These are phyloP conservation scores for Rhyzopertha dominica DNA, from an alignment of 1,140 invertebrate species.

Conservation along the genomic window DNA sequence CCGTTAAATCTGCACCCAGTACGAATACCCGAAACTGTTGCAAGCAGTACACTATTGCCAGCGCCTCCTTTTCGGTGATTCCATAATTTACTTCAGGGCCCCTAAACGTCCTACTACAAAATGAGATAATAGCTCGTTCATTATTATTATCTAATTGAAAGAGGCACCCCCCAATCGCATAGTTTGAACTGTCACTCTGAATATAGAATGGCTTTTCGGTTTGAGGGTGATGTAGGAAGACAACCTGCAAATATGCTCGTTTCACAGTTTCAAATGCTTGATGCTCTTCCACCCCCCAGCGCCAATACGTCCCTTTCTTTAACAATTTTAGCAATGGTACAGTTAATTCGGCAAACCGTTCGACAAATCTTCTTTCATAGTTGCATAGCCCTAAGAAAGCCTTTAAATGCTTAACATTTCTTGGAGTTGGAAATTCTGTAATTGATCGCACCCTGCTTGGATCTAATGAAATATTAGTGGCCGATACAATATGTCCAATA, in stretches of 20 bases:
- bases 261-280: conserved; percentile 2
- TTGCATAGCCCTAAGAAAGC: conserved; percentile 3
- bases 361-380: conserved; percentile 3
- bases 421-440: neutral
- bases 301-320: conserved; percentile 4
- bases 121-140: neutral
- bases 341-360: conserved; percentile 1
- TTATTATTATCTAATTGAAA: conserved; percentile 1
- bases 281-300: neutral
- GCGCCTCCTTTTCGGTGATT: conserved; percentile 30
- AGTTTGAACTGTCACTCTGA: conserved; percentile 6
- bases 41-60: conserved; percentile 9
- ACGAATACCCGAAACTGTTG: conserved; percentile 5
- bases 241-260: neutral
- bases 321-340: conserved; percentile 9
- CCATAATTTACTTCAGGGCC: conserved; percentile 4
- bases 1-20: conserved; percentile 10
- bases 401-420: conserved; percentile 6
- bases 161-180: conserved; percentile 4
- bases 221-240: conserved; percentile 1
- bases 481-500: conserved; percentile 2
- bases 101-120: neutral
- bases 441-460: neutral
- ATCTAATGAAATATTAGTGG: neutral
- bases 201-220: neutral